These are phyloP conservation scores for Tetheella fluctuosa DNA, from an alignment of 2,888 invertebrate genomes.

Conservation along the genomic window DNA sequence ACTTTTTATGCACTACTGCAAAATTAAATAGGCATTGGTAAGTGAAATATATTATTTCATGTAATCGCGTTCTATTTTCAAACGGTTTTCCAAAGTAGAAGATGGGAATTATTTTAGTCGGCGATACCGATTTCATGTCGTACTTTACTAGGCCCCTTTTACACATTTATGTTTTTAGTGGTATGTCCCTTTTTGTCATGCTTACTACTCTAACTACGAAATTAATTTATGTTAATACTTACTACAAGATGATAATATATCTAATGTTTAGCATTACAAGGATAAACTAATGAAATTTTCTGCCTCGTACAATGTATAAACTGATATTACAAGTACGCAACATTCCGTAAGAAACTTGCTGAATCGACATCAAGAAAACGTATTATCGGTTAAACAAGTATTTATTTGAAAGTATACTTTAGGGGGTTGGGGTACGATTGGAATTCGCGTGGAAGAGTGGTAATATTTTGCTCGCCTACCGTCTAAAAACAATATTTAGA, in stretches of 20 bases:
- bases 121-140: too few relatives aligned
- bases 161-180: too few relatives aligned
- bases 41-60: constrained; percentile 22
- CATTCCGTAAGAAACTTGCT: constrained; percentile 50
- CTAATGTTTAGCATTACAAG: not conserved
- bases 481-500: constrained; percentile 62
- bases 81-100: not conserved
- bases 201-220: too few relatives aligned
- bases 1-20: constrained; percentile 48
- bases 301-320: constrained; percentile 14
- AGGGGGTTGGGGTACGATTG: constrained; percentile 18
- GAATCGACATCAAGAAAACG: constrained; percentile 33
- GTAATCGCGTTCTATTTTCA: not conserved
- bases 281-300: constrained; percentile 17
- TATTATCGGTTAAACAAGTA: constrained; percentile 20
- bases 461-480: constrained; percentile 38
- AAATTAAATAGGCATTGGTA: constrained; percentile 32
- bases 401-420: constrained; percentile 23
- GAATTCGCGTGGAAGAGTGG: constrained; percentile 25
- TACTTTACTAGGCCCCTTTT: too few relatives aligned
- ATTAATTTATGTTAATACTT: too few relatives aligned
- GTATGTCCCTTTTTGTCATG: too few relatives aligned
- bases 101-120: too few relatives aligned
- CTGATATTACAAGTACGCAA: constrained; percentile 36
- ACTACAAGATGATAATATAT: constrained; percentile 14